Evolutionary conservation across 2,888 invertebrate species (phyloP), one percentile per base, ranked within the genome.

Genomic region (Folsomia candida): DNA sequence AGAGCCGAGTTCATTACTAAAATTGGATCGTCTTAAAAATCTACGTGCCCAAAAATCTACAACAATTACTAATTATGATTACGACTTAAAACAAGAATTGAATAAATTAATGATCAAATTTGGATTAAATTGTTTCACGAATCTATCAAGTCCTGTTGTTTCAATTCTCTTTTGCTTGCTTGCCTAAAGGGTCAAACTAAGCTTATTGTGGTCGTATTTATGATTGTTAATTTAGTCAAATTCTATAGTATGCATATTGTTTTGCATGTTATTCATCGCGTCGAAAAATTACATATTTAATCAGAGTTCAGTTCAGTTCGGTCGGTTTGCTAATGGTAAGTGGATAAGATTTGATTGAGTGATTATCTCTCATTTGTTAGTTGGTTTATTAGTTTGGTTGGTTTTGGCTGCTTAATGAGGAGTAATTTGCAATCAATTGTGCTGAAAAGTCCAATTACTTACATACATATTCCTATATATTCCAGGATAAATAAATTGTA

Each of bases 311-410:
- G n/a, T n/a, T n/a, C n/a, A n/a, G n/a, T n/a, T n/a, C n/a, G n/a
- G n/a, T n/a, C n/a, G n/a, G n/a, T n/a, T n/a, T n/a, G n/a, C 37
- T 37, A 37, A 37, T 37, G 37, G 14, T 37, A 37, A 37, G 37
- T 37, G 37, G 37, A 37, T 14, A 37, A 37, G 14, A 14, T 37
- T 37, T 54, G 54, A 54, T 54, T 54, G 54, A 54, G 54, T 54
- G 54, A 54, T 54, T 54, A 54, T 54, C 54, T 22, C 54, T 54
- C 54, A 54, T 54, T 54, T 54, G 54, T 37, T 4, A 37, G 37
- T 37, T 37, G 37, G 37, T 37, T 37, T 37, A 54, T 54, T 54
- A 54, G 54, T 54, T 37, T 6, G 54, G 6, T 54, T 54, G 22
- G 54, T 54, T 54, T 54, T 6, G 22, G 4, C 22, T 14, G n/a